A percentile compares a stretch with the other conserved stretches of the same genome.
These are phyloP conservation scores for Rhinolophus ferrumequinum DNA, from an alignment of 2,113 vertebrate genomes.

Conservation along the genomic window DNA sequence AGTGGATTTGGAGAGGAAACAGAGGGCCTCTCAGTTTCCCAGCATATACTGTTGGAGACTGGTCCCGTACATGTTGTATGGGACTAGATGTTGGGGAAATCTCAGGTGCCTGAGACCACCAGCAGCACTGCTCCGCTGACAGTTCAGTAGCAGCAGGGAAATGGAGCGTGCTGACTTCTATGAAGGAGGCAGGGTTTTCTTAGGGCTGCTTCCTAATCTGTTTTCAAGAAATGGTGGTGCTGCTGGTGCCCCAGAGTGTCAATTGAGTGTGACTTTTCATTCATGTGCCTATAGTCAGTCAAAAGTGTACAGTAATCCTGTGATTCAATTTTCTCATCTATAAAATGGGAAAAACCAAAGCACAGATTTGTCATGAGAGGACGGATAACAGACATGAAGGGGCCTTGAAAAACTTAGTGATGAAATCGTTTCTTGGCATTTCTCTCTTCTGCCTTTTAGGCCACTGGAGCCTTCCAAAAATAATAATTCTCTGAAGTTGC, in stretches of 20 bases:
- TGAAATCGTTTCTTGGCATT: background rate
- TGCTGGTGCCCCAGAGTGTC: background rate
- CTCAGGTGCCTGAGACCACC: background rate
- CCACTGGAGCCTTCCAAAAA: background rate
- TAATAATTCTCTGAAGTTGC: background rate
- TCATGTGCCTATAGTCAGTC: background rate
- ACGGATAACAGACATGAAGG: background rate
- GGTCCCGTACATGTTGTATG: background rate
- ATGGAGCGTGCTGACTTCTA: rapidly evolving
- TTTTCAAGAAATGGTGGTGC: background rate
- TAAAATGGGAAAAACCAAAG: background rate
- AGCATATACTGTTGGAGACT: background rate
- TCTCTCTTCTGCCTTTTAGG: background rate
- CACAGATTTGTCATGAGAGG: background rate
- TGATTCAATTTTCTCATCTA: background rate
- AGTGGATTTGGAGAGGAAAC: background rate
- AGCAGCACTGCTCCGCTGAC: rapidly evolving
- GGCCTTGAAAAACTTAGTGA: background rate
- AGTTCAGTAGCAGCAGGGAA: background rate
- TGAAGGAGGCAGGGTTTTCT: background rate
- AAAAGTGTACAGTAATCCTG: rapidly evolving
- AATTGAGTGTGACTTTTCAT: background rate
- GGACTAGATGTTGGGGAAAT: background rate
- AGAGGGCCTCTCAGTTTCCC: no score
- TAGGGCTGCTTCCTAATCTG: background rate